Evolutionary conservation across 2,888 invertebrate genomes (phyloP).

Genomic region (Mantis religiosa): DNA sequence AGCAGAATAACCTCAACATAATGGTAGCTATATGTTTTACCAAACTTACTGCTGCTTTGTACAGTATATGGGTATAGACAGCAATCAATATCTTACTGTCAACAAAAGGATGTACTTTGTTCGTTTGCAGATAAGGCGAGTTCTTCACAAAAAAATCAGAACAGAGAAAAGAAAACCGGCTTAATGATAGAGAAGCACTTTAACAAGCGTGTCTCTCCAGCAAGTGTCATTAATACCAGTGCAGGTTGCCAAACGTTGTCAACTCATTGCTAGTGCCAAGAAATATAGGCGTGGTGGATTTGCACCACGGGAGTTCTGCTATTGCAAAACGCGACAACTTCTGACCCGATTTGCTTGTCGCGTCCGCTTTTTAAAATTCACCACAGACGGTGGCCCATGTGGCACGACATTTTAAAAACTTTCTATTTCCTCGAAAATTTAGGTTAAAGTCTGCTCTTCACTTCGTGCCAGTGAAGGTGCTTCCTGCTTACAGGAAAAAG

Average conservation of each 20-base stretch:
- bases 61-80: no score
- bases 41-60: no score
- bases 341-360: neutral
- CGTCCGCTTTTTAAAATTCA: neutral
- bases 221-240: neutral
- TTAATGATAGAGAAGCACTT: neutral
- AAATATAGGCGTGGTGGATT: neutral
- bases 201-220: neutral
- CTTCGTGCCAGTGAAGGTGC: neutral
- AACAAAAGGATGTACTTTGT: no score
- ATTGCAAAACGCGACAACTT: neutral
- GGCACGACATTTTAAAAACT: neutral
- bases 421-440: neutral
- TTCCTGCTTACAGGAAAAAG: neutral
- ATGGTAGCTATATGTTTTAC: no score
- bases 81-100: no score
- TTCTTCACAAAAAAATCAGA: neutral
- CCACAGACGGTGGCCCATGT: neutral
- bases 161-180: neutral
- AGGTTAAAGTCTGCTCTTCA: neutral
- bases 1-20: no score
- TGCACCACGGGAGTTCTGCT: neutral
- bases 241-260: neutral
- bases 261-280: neutral
- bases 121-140: no score